Base-by-base conservation (phyloP, 2,888 invertebrate genomes). In the Yponomeuta malinellus region DNA sequence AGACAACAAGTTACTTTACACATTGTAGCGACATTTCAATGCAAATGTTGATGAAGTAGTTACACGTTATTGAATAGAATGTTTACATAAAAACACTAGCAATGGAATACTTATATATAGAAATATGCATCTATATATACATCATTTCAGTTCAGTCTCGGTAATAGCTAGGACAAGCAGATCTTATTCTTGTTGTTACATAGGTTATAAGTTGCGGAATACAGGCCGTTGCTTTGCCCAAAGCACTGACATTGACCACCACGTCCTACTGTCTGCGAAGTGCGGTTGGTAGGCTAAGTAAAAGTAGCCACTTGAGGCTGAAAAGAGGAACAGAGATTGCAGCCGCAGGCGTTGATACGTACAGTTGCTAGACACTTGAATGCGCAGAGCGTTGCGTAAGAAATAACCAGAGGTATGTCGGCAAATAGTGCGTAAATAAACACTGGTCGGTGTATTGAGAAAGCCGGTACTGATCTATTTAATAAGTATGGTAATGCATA, bases 321-420 rank as follows among this genome's bases (percentile, higher is more conserved):
- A 43, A 43, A 12, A 63, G 63, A 63, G 63, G 29, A 63, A 63
- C 12, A 63, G 15, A n/a, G 63, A 63, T n/a, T 3, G 9, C 9
- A 63, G 63, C 15, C 23, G 10, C n/a, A 8, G 23, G n/a, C 23
- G 63, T n/a, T 23, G 63, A 43, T 43, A n/a, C n/a, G n/a, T n/a
- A 43, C 43, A 43, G 43, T 43, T 43, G 43, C 43, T 43, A 43
- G 9, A 43, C 43, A 43, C 43, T 43, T 43, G 43, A 63, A 23
- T 63, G 63, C 63, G 9, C 29, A 63, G n/a, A 63, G 63, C 43
- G 15, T 63, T 63, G 63, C 63, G 63, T 29, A 63, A 63, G 63
- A 63, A 23, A 63, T 63, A n/a, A n/a, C 23, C 63, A 63, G 29
- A 63, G 43, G 43, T 43, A 43, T 43, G 43, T 43, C 43, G 43